Evolutionary conservation across 2,113 vertebrate species (phyloP).

Genomic region (Coracopsis vasa): DNA sequence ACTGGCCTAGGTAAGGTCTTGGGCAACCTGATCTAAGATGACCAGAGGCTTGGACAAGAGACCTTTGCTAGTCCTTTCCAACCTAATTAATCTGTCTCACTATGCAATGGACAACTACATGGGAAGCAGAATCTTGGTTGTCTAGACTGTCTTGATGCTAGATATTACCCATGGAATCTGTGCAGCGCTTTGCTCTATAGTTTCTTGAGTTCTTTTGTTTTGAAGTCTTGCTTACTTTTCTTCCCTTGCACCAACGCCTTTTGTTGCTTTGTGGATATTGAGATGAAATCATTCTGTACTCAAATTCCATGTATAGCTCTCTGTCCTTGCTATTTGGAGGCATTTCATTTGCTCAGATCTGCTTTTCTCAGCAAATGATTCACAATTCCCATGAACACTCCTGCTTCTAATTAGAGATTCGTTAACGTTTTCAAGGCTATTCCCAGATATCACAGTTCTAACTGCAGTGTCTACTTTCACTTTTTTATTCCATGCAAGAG

Average conservation of each 20-base stretch:
- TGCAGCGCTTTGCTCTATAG: not conserved
- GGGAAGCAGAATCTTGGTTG: not conserved
- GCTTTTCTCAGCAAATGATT: constrained; percentile 39
- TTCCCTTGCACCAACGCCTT: not conserved
- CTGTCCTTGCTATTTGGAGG: not conserved
- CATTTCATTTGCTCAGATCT: constrained; percentile 34
- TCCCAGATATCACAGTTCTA: not conserved
- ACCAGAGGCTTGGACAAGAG: not conserved
- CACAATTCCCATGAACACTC: constrained; percentile 16
- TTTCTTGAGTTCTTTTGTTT: not conserved
- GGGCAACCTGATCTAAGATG: not conserved
- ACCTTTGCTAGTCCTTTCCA: not conserved
- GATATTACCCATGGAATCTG: not conserved
- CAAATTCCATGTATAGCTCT: not conserved
- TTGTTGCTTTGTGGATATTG: not conserved
- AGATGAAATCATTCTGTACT: not conserved
- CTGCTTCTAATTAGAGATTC: constrained; percentile 31
- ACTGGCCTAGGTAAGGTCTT: not conserved
- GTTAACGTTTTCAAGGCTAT: constrained; percentile 7
- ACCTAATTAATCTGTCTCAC: not conserved
- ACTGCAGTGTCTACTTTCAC: not conserved
- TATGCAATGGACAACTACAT: not conserved
- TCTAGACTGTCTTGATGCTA: not conserved
- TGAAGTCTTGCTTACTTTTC: not conserved
- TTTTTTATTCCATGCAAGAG: not conserved